These are phyloP conservation scores for Semicossyphus pulcher DNA, from an alignment of 2,113 vertebrate genomes.

Conservation along the genomic window DNA sequence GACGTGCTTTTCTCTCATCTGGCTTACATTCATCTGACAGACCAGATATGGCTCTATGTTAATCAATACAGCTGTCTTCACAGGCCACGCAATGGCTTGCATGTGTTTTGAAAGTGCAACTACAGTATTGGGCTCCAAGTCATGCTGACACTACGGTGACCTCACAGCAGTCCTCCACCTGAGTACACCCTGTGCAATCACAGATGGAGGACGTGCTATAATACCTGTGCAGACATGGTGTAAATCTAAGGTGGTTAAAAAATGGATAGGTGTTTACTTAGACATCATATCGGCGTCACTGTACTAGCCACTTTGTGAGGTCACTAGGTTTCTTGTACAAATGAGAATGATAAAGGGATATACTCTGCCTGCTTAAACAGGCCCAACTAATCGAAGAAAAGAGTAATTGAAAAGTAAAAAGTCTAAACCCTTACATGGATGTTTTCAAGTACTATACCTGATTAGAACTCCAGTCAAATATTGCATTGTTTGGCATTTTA, in stretches of 20 bases:
- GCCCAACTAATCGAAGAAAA: too few relatives aligned
- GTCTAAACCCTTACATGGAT: too few relatives aligned
- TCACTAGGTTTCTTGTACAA: neutral
- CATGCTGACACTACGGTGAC: neutral
- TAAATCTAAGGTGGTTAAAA: neutral
- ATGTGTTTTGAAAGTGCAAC: neutral
- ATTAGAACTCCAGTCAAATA: too few relatives aligned
- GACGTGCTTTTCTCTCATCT: neutral
- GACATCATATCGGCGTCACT: neutral
- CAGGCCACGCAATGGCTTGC: neutral
- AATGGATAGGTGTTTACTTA: neutral
- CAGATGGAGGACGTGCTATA: neutral
- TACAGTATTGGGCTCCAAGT: neutral
- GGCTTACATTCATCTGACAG: neutral
- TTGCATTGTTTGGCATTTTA: too few relatives aligned
- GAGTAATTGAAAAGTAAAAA: too few relatives aligned
- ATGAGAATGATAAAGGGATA: neutral
- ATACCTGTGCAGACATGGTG: neutral
- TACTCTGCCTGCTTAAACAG: neutral
- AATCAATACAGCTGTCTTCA: slow-evolving; percentile 13
- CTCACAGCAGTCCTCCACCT: neutral
- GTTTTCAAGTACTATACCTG: too few relatives aligned
- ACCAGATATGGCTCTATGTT: slow-evolving; percentile 1
- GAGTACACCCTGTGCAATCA: neutral
- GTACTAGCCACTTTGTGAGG: neutral